A percentile compares a stretch with the other conserved stretches of the same genome.
phyloP scores from a whole-genome alignment of 2,888 invertebrate species.

The Cephus runcator region DNA sequence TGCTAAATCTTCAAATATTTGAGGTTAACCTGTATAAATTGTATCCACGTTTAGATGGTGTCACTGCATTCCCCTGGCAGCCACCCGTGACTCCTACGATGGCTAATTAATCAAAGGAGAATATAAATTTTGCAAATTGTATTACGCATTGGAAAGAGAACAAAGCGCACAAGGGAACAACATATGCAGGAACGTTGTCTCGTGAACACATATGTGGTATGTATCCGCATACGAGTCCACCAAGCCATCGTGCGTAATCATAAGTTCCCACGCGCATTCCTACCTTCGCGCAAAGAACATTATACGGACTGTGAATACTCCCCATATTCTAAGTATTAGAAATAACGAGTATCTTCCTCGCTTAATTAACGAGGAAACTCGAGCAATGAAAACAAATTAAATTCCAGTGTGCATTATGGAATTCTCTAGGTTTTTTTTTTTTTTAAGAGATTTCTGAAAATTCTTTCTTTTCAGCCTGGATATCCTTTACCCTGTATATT shows the following conservation, averaged over 20 bases:
- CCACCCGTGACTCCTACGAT: not conserved
- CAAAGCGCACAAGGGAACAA: not conserved
- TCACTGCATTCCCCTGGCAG: not conserved
- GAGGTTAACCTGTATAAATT: not conserved
- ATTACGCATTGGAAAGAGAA: constrained; percentile 1
- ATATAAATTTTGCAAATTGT: not conserved
- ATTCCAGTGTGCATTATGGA: not conserved
- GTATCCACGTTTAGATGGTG: not conserved
- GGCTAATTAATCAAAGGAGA: not conserved
- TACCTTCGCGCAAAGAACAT: not conserved
- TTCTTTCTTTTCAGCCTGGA: not conserved
- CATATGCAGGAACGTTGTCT: not conserved
- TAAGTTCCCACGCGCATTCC: constrained; percentile 23
- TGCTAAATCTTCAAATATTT: not conserved
- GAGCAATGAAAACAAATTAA: not conserved
- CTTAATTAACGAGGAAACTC: not conserved
- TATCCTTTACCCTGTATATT: not conserved
- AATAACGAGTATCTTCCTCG: not conserved
- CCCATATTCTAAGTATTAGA: not conserved
- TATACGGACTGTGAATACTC: not conserved
- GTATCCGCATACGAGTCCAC: constrained; percentile 5
- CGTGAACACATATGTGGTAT: not conserved
- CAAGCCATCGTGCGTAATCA: constrained; percentile 15
- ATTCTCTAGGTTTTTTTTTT: not conserved
- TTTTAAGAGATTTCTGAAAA: not conserved